Conservation (phyloP, 2,888 invertebrate species). For the Gibbula magus region DNA sequence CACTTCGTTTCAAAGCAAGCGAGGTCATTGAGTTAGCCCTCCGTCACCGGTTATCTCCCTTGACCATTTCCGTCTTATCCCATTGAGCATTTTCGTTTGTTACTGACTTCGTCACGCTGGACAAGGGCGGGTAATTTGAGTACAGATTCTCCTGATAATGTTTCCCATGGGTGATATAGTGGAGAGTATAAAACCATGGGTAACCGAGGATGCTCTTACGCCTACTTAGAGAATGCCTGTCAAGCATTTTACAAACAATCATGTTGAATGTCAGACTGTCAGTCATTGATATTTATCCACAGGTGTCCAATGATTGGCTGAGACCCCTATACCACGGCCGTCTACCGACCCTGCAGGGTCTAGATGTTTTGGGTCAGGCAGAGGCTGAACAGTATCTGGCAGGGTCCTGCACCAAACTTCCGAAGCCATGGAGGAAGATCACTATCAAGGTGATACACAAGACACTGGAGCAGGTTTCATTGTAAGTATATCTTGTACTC, state of each 20-base stretch:
- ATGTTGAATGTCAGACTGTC: no score
- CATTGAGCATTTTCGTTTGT: no score
- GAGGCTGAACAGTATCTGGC: conserved; percentile 63
- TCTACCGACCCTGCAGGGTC: background rate
- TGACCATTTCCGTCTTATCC: no score
- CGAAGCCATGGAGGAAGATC: conserved; percentile 62
- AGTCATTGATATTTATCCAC: background rate
- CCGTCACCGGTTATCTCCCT: background rate
- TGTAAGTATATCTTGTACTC: conserved; percentile 42
- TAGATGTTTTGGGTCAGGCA: conserved; percentile 28
- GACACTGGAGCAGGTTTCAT: conserved; percentile 43
- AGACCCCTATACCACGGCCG: conserved; percentile 19
- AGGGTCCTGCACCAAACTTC: conserved; percentile 56
- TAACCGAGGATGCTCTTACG: no score
- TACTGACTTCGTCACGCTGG: no score
- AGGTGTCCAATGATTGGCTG: conserved; percentile 29
- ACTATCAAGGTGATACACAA: conserved; percentile 63
- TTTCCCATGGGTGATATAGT: no score
- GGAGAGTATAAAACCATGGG: no score
- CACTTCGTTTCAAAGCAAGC: no score
- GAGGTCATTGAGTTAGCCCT: background rate
- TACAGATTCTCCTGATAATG: no score
- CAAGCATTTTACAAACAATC: no score
- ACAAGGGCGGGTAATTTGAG: no score
- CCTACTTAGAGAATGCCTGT: no score